Evolutionary conservation across 2,797 vertebrate species (phyloP).

Genomic region (Botia almorhae): DNA sequence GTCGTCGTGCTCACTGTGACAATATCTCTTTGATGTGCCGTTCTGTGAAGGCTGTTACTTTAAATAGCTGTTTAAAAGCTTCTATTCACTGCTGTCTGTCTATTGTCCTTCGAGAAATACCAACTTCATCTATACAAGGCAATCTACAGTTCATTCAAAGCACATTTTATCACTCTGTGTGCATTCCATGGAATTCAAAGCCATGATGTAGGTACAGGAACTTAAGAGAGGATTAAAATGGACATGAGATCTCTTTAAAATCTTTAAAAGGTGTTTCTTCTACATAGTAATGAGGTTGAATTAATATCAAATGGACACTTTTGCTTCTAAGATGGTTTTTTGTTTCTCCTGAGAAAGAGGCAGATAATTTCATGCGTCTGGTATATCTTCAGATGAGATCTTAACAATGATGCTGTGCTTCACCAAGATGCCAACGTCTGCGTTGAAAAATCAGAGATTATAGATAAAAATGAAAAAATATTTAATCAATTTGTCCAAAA

Average conservation of each 20-base stretch:
- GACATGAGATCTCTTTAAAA: not conserved
- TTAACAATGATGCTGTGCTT: no score
- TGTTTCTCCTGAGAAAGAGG: not conserved
- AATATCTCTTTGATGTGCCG: not conserved
- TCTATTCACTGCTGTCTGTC: not conserved
- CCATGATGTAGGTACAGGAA: not conserved
- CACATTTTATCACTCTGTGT: not conserved
- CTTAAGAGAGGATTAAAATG: not conserved
- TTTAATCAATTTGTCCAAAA: no score
- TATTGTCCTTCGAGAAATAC: not conserved
- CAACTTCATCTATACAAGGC: not conserved
- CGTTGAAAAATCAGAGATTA: no score
- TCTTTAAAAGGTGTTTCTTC: not conserved
- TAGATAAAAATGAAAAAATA: no score
- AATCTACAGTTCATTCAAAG: not conserved
- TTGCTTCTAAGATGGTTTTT: not conserved
- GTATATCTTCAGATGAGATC: no score
- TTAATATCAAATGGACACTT: not conserved
- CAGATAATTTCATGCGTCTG: not conserved
- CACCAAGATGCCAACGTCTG: no score
- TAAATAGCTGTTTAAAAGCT: conserved; percentile 27
- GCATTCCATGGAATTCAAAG: not conserved
- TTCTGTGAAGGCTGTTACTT: conserved; percentile 14
- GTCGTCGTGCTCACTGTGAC: not conserved
- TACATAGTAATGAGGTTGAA: not conserved